Conservation (phyloP, 2,888 invertebrate species). For the Cenopis cana region DNA sequence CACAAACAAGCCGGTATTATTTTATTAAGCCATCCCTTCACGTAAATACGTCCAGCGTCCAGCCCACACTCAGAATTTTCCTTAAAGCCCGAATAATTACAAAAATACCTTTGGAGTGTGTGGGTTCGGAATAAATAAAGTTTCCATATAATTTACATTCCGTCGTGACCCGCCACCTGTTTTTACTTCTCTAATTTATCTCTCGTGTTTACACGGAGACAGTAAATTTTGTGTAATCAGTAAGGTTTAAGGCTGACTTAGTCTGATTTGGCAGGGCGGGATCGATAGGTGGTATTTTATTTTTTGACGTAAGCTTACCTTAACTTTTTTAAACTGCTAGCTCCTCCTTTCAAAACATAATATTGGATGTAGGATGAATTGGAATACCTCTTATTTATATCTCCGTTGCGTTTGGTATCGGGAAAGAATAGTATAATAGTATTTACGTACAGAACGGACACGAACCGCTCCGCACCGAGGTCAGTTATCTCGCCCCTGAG, state of each 20-base stretch:
- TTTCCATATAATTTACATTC: conserved; percentile 38
- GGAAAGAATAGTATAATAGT: no score
- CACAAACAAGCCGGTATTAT: conserved; percentile 29
- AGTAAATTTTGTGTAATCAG: conserved; percentile 1
- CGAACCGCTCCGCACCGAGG: no score
- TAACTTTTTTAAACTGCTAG: no score
- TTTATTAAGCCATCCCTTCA: conserved; percentile 31
- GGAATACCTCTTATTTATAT: no score
- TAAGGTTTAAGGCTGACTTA: neutral
- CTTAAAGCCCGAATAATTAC: conserved; percentile 33
- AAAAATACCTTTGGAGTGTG: conserved; percentile 34
- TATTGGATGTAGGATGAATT: no score
- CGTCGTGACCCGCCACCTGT: conserved; percentile 34
- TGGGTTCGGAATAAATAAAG: conserved; percentile 34
- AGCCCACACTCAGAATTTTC: conserved; percentile 3
- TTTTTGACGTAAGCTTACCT: no score
- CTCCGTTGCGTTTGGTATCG: no score
- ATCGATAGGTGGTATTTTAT: no score
- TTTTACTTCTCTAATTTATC: conserved; percentile 42
- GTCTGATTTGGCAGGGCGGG: no score
- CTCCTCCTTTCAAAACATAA: no score
- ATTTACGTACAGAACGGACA: no score
- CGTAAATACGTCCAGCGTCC: neutral
- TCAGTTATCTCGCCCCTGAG: no score
- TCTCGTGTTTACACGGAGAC: conserved; percentile 17